Base-by-base conservation (phyloP, 2,113 vertebrate genomes). In the Edolisoma coerulescens region DNA sequence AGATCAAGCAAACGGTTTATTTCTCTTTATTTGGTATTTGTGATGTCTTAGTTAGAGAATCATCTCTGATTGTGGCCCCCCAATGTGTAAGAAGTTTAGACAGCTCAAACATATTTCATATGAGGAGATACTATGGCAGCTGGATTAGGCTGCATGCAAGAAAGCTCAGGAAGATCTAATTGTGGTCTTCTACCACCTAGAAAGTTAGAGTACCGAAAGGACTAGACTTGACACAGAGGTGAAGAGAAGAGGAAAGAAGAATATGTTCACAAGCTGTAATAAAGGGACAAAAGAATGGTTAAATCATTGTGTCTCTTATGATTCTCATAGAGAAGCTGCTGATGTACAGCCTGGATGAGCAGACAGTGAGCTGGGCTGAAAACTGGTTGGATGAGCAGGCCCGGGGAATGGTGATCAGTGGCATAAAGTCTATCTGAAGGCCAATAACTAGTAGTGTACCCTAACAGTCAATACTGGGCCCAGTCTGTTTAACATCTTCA, bases 51-150 rank as follows among this genome's bases (percentile, higher is more conserved):
- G 18, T 33, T 32, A 50, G 24, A 71, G 20, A 44, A 44, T 9
- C 42, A 27, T 21, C 32, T 56, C 18, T 2, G 0, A 6, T 27
- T 74, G 17, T 39, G 41, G 5, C 2, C 13, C 5, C 5, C 1
- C 18, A 50, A 13, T 32, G 15, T 3, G 5, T 35, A 50, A 78
- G 33, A 67, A 10, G 6, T 19, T 65, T 61, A 70, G 10, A 30
- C 17, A 87, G 17, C 4, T 61, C 17, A 37, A 76, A 42, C 2
- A 27, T 8, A 17, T 60, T 73, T 83, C 26, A 32, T 54, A 27
- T 32, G 24, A 77, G 27, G 57, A 49, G 15, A 71, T 5, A n/a
- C 2, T 37, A 45, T 61, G 13, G 3, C 12, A 27, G 33, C 32
- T 49, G 20, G 4, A 10, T 60, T 59, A 26, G 16, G 37, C 45